Evolutionary conservation across 2,888 invertebrate species (phyloP).

Genomic region (Calliopum simillimum): DNA sequence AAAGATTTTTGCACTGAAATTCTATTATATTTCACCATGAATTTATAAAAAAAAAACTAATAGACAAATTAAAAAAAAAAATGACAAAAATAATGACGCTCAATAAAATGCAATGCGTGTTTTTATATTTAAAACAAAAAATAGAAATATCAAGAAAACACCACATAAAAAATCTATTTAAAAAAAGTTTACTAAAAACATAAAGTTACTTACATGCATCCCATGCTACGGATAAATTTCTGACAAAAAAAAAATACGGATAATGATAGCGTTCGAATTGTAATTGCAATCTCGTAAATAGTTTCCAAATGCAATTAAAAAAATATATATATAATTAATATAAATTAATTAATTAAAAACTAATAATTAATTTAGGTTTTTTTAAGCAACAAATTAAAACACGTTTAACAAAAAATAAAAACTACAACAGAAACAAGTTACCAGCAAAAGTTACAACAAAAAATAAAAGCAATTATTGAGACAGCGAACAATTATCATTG

Average conservation of each 20-base stretch:
- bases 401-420: conserved; percentile 3
- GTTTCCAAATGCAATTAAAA: conserved; percentile 40
- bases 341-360: conserved; percentile 31
- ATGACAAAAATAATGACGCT: conserved; percentile 28
- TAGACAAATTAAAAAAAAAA: too few relatives aligned
- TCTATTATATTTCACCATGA: conserved; percentile 6
- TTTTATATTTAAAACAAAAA: conserved; percentile 20
- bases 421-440: conserved; percentile 23
- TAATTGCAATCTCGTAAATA: conserved; percentile 43
- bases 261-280: conserved; percentile 44
- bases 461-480: background rate
- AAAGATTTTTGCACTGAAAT: conserved; percentile 32
- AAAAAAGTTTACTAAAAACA: conserved; percentile 14
- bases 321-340: conserved; percentile 29
- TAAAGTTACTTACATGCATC: background rate
- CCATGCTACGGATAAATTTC: conserved; percentile 10
- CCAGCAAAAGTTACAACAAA: conserved; percentile 18
- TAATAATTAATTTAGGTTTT: conserved; percentile 26
- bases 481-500: too few relatives aligned
- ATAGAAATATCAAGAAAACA: conserved; percentile 25
- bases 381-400: conserved; percentile 27
- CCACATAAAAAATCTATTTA: conserved; percentile 24
- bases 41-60: background rate
- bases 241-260: conserved; percentile 1
- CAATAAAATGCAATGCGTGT: conserved; percentile 38